phyloP scores from a whole-genome alignment of 2,797 vertebrate genomes.

The Telmatherina bonti region DNA sequence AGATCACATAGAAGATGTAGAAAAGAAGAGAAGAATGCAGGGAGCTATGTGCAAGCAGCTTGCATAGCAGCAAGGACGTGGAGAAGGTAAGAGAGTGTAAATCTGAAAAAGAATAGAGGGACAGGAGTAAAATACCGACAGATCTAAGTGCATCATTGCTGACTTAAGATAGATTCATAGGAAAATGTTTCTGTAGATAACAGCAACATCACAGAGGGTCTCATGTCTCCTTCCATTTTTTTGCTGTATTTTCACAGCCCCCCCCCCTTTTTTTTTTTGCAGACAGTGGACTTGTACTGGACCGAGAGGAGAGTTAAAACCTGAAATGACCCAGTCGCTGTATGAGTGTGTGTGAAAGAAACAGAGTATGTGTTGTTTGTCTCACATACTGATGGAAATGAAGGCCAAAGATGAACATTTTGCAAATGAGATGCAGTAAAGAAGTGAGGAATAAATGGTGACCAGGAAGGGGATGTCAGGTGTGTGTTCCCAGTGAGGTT shows the following conservation, averaged over 20 bases:
- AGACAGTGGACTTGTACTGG: slow-evolving; percentile 21
- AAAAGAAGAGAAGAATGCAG: not conserved
- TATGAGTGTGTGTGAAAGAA: slow-evolving; percentile 1
- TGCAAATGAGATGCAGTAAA: slow-evolving; percentile 64
- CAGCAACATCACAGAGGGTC: slow-evolving; percentile 8
- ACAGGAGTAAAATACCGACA: not conserved
- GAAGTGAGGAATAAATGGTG: slow-evolving; percentile 23
- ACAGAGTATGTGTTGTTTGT: slow-evolving; percentile 15
- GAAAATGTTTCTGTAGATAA: slow-evolving; percentile 26
- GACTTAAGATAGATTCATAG: slow-evolving; percentile 5
- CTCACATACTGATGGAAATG: slow-evolving; percentile 51
- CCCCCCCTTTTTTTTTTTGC: not conserved
- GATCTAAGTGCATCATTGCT: slow-evolving; percentile 10
- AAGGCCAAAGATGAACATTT: slow-evolving; percentile 71
- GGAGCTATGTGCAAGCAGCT: not conserved
- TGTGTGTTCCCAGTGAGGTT: slow-evolving; percentile 1
- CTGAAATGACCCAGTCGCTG: slow-evolving; percentile 30
- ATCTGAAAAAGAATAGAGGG: not conserved
- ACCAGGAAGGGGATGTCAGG: slow-evolving; percentile 2
- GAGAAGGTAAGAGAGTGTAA: not conserved
- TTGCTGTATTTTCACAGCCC: slow-evolving; percentile 17
- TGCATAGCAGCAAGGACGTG: not conserved
- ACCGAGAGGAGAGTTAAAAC: slow-evolving; percentile 24
- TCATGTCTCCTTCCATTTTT: slow-evolving; percentile 14
- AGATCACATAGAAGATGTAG: slow-evolving; percentile 9